Conservation (phyloP, 2,797 vertebrate genomes). For the Heterohyrax brucei region DNA sequence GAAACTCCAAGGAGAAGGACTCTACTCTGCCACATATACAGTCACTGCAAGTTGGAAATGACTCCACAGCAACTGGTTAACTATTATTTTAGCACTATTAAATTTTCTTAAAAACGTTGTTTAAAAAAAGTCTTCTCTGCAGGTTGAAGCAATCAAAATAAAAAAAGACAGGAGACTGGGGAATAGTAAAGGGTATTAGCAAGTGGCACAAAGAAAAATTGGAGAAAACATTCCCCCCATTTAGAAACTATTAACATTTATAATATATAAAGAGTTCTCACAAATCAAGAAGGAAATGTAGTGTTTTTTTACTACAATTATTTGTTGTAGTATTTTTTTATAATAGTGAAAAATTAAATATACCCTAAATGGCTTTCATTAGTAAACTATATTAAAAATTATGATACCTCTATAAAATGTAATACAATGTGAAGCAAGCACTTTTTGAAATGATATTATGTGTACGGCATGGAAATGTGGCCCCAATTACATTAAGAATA, state of each 20-base stretch:
- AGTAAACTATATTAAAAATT: background rate
- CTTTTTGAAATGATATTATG: slow-evolving; percentile 13
- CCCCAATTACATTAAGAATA: background rate
- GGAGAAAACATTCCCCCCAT: slow-evolving; percentile 4
- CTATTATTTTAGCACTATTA: background rate
- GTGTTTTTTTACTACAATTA: background rate
- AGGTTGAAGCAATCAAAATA: background rate
- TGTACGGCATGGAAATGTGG: background rate
- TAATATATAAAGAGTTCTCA: background rate
- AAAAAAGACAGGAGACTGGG: background rate
- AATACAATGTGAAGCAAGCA: background rate
- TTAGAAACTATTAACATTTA: slow-evolving; percentile 25
- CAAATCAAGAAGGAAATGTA: background rate
- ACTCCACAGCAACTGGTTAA: too few species aligned
- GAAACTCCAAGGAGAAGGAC: too few species aligned
- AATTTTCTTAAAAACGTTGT: slow-evolving; percentile 17
- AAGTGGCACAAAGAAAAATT: background rate
- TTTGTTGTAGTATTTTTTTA: slow-evolving; percentile 29
- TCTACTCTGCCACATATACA: too few species aligned
- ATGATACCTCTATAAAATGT: background rate
- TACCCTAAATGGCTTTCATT: background rate
- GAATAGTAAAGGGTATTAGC: background rate
- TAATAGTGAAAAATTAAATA: background rate
- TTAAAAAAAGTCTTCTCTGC: background rate
- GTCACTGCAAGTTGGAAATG: too few species aligned